A percentile compares a stretch with the other conserved stretches of the same genome.
Evolutionary conservation across 2,888 invertebrate genomes (phyloP).

Genomic region (Dicyrtomina minuta): DNA sequence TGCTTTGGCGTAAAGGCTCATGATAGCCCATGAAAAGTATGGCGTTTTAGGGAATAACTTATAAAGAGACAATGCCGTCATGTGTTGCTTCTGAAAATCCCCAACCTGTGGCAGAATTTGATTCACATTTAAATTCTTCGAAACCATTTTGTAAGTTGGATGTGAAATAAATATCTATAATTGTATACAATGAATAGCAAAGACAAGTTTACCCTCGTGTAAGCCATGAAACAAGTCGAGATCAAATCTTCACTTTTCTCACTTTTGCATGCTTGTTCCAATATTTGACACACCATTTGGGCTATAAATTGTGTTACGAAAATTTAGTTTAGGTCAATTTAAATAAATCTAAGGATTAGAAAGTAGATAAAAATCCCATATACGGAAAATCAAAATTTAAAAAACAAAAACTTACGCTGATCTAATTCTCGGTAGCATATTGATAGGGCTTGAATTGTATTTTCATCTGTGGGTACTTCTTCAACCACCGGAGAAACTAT

Average conservation of each 20-base stretch:
- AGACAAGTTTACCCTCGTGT: slow-evolving; percentile 71
- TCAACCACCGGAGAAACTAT: slow-evolving; percentile 76
- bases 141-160: background rate
- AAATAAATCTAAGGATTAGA: too few relatives aligned
- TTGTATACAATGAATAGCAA: too few relatives aligned
- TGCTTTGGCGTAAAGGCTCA: slow-evolving; percentile 73
- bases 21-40: slow-evolving; percentile 97
- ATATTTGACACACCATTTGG: slow-evolving; percentile 82
- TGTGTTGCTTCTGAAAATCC: slow-evolving; percentile 87
- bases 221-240: slow-evolving; percentile 92
- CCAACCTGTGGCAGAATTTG: slow-evolving; percentile 60
- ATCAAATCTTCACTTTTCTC: slow-evolving; percentile 87
- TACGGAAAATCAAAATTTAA: background rate
- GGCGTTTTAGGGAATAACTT: slow-evolving; percentile 91
- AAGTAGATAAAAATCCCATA: background rate
- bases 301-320: slow-evolving; percentile 66
- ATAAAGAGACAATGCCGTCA: slow-evolving; percentile 84
- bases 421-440: slow-evolving; percentile 92
- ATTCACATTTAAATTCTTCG: too few relatives aligned
- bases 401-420: slow-evolving; percentile 68
- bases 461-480: slow-evolving; percentile 81
- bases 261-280: slow-evolving; percentile 82
- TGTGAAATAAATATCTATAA: too few relatives aligned
- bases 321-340: background rate
- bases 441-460: slow-evolving; percentile 91